Percentiles rank a stretch among this genome's conserved stretches.
Evolutionary conservation across 1,140 invertebrate species (phyloP).

Genomic region (Leguminivora glycinivorella): DNA sequence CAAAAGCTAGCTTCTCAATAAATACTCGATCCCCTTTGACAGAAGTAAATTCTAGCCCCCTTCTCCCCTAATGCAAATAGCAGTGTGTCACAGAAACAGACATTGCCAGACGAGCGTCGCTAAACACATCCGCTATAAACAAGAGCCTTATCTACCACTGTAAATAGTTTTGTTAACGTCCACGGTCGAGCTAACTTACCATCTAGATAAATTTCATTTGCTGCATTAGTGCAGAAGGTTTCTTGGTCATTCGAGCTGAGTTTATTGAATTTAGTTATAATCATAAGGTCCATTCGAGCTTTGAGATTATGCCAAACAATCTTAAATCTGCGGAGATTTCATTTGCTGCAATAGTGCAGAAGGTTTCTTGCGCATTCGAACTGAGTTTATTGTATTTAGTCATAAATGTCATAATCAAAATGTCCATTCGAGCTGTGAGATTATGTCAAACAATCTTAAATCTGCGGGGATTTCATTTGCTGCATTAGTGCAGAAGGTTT

Average conservation of each 20-base stretch:
- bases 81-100: constrained; percentile 6
- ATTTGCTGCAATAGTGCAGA: not conserved
- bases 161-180: constrained; percentile 25
- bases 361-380: not conserved
- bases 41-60: no score
- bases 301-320: no score
- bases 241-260: not conserved
- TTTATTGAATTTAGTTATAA: not conserved
- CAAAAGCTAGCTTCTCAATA: no score
- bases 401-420: no score
- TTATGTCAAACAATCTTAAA: no score
- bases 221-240: not conserved
- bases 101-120: constrained; percentile 2
- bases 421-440: no score
- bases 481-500: not conserved
- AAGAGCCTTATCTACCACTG: constrained; percentile 16
- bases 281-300: no score
- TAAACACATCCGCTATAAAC: constrained; percentile 24
- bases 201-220: constrained; percentile 14
- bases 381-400: not conserved
- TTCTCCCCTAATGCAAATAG: constrained; percentile 17
- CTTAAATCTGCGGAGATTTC: no score
- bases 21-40: no score
- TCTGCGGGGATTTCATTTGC: not conserved
- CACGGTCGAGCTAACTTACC: not conserved